phyloP scores from a whole-genome alignment of 2,797 vertebrate species.

The Vultur gryphus region DNA sequence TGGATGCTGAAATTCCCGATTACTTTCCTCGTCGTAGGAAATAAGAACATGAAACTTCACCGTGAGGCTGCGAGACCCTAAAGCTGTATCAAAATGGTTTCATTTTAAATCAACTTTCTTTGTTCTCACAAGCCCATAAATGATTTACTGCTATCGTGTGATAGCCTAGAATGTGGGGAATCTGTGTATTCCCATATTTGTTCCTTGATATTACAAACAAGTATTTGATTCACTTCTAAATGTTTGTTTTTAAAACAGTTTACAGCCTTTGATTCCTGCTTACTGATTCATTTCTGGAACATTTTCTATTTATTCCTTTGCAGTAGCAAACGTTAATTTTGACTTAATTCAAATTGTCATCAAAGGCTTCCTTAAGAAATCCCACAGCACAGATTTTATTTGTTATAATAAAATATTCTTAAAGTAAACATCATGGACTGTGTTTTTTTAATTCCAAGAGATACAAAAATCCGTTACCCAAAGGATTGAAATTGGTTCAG shows the following conservation, averaged over 20 bases:
- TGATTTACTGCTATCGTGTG: constrained; percentile 58
- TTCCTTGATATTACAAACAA: constrained; percentile 63
- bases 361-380: constrained; percentile 69
- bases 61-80: neutral
- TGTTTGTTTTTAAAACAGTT: constrained; percentile 66
- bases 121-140: constrained; percentile 55
- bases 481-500: constrained; percentile 71
- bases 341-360: constrained; percentile 70
- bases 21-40: neutral
- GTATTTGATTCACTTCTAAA: constrained; percentile 64
- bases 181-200: constrained; percentile 55
- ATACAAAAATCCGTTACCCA: constrained; percentile 72
- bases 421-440: constrained; percentile 60
- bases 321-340: constrained; percentile 66
- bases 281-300: constrained; percentile 67
- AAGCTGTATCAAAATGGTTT: constrained; percentile 31
- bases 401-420: constrained; percentile 70
- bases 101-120: constrained; percentile 60
- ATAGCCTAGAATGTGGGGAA: constrained; percentile 59
- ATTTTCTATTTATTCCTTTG: constrained; percentile 66
- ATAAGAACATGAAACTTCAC: neutral
- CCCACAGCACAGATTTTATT: constrained; percentile 63
- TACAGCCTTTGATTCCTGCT: constrained; percentile 65
- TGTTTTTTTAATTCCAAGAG: constrained; percentile 54
- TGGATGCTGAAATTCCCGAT: neutral